phyloP scores from a whole-genome alignment of 2,797 vertebrate genomes.

The Falco rusticolus region DNA sequence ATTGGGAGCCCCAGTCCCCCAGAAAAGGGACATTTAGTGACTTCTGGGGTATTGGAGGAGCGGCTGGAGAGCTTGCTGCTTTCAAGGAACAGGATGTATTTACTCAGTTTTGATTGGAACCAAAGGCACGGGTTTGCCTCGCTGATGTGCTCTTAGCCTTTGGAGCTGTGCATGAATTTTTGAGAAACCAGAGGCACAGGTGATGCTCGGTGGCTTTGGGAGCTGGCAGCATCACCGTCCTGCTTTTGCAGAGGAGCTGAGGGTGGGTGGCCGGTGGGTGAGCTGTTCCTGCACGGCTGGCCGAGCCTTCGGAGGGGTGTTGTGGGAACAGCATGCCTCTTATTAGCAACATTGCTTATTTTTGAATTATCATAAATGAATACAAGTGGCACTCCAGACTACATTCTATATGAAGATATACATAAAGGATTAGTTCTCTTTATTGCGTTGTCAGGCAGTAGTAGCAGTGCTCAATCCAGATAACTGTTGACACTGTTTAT shows the following conservation, averaged over 20 bases:
- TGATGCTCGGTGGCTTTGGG: not conserved
- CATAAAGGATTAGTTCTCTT: not conserved
- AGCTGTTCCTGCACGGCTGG: not conserved
- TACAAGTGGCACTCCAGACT: not conserved
- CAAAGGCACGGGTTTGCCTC: not conserved
- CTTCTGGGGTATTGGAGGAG: not conserved
- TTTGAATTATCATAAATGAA: not conserved
- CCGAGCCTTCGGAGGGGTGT: not conserved
- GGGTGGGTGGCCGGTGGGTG: fast-evolving
- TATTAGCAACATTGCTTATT: not conserved
- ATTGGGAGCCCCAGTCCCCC: fast-evolving
- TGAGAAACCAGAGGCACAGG: not conserved
- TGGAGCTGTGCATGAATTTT: not conserved
- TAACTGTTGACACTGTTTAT: not conserved
- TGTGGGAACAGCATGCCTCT: not conserved
- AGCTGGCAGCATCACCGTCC: fast-evolving
- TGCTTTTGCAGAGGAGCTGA: fast-evolving
- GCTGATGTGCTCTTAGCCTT: not conserved
- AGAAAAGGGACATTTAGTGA: not conserved
- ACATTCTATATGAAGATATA: not conserved
- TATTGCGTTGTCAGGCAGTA: not conserved
- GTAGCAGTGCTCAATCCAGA: not conserved
- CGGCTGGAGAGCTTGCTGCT: not conserved
- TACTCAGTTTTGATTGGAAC: not conserved
- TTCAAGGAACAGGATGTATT: not conserved